Evolutionary conservation across 30 jellyfish, hydroid and myxozoan genomes (phyloP).

Genomic region (Cassiopea andromeda): DNA sequence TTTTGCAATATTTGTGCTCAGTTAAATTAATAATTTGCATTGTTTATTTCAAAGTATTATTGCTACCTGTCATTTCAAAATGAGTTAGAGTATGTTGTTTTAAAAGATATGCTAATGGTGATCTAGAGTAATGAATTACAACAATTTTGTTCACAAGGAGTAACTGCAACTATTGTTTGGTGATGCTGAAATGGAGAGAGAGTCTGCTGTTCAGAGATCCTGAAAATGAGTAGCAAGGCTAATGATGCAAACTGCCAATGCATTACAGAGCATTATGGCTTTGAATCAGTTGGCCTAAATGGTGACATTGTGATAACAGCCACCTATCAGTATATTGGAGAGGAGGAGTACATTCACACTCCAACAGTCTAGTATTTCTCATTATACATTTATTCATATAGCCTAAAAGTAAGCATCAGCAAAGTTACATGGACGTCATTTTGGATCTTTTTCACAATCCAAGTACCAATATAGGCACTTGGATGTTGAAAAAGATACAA

Average conservation of each 20-base stretch:
- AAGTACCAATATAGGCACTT: too few relatives aligned
- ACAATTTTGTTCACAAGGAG: conserved; percentile 10
- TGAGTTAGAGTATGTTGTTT: not conserved
- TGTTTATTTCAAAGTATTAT: not conserved
- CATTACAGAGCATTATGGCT: conserved; percentile 43
- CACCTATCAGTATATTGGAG: conserved; percentile 53
- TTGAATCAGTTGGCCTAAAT: conserved; percentile 40
- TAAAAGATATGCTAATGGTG: not conserved
- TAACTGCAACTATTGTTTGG: conserved; percentile 14
- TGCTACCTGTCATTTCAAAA: conserved; percentile 1
- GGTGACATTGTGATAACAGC: conserved; percentile 16
- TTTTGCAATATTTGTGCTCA: not conserved
- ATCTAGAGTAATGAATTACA: not conserved
- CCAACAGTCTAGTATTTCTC: conserved; percentile 34
- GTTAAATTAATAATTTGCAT: not conserved
- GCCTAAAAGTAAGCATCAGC: conserved; percentile 21
- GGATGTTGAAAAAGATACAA: too few relatives aligned
- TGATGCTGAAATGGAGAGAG: conserved; percentile 33
- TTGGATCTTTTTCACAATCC: too few relatives aligned
- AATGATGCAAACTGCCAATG: conserved; percentile 18
- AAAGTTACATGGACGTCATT: not conserved
- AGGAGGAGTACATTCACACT: conserved; percentile 44
- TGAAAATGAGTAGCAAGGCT: conserved; percentile 3
- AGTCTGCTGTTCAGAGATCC: conserved; percentile 27
- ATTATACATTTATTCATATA: conserved; percentile 1